Evolutionary conservation across 2,113 vertebrate genomes (phyloP), one percentile per base, ranked within the genome.

Genomic region (Neodon shergylaensis): DNA sequence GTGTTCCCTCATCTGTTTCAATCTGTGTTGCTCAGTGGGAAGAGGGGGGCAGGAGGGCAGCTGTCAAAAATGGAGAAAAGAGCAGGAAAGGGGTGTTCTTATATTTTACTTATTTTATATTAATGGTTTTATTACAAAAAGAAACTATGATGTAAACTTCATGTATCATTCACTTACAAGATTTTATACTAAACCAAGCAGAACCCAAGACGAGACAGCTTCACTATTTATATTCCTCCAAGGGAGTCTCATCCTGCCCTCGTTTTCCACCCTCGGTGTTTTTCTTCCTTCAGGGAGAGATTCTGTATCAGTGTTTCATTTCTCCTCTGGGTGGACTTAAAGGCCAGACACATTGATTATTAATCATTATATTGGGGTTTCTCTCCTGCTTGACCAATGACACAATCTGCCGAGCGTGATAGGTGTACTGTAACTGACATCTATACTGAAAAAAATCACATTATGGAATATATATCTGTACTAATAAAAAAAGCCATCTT

Each of bases 401-500:
- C 96, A 98, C 96, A 98, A 98, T 98, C 97, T 97, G 96, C 94
- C 91, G 84, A 97, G 95, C 97, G 95, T 96, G 97, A 97, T 98
- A 98, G 97, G 97, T 98, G 96, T 95, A 98, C 95, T 97, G 88
- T 97, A 98, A 98, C 97, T 98, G 98, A 98, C 98, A 98, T 98
- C 98, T 98, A 96, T 97, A 97, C 96, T 88, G 28, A 92, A 97
- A 97, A 97, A 97, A 98, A 98, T 98, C 97, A 98, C 90, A 97
- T 98, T 98, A 98, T 97, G 97, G 95, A 92, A 74, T 98, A 97
- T 98, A 98, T 97, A 98, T 98, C 98, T 95, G 73, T 89, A 97
- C 96, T 98, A 98, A 99, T 98, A 98, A 98, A 98, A 98, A 98
- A 97, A 97, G 82, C 87, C 98, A 98, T 99, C 96, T 98, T 98